A percentile compares a stretch with the other conserved stretches of the same genome.
Evolutionary conservation across 1,140 invertebrate genomes (phyloP).

Genomic region (Drosophila azteca): DNA sequence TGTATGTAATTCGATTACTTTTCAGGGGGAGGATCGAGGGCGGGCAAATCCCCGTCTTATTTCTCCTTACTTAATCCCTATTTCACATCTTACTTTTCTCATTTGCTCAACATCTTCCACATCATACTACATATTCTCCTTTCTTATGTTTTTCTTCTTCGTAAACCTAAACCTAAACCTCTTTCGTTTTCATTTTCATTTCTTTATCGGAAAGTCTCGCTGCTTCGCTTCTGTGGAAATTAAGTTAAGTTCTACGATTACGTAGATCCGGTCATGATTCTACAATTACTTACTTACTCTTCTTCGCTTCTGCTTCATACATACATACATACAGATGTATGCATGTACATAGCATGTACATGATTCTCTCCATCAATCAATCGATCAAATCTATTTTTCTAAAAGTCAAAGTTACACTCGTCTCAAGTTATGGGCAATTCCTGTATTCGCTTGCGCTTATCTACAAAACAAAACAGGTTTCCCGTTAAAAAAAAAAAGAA

Average conservation of each 20-base stretch:
- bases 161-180: no score
- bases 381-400: slow-evolving; percentile 21
- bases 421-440: slow-evolving; percentile 21
- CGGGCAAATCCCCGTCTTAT: not conserved
- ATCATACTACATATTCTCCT: not conserved
- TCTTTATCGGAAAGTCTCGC: no score
- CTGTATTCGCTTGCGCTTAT: slow-evolving; percentile 8
- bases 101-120: no score
- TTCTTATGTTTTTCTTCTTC: not conserved
- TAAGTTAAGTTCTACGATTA: not conserved
- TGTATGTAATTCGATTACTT: slow-evolving; percentile 2
- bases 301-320: slow-evolving; percentile 7
- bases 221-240: no score
- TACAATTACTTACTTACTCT: slow-evolving; percentile 15
- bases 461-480: slow-evolving; percentile 29
- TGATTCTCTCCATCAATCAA: slow-evolving; percentile 33
- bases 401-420: slow-evolving; percentile 45
- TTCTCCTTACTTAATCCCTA: no score
- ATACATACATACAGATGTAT: no score
- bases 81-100: no score
- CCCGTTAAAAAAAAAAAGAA: not conserved
- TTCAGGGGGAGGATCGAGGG: not conserved
- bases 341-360: no score
- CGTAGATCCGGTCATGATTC: slow-evolving; percentile 6
- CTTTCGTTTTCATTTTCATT: no score